Conservation (phyloP, 2,888 invertebrate genomes). For the Chalcosyrphus nemorum region DNA sequence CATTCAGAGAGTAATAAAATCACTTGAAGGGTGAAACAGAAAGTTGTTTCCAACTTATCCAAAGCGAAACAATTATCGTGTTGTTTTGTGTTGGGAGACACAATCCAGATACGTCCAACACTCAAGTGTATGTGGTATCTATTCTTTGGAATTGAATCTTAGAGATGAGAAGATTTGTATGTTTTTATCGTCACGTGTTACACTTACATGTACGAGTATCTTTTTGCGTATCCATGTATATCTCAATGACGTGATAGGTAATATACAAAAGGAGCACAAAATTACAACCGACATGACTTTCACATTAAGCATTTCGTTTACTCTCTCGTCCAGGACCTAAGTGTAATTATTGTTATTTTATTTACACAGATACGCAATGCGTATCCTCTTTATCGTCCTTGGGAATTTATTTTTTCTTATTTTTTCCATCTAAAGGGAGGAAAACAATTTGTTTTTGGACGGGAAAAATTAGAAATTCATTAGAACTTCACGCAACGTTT, state of each 20-base stretch:
- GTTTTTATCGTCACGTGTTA: background rate
- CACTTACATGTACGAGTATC: background rate
- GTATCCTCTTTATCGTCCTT: background rate
- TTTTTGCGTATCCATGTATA: background rate
- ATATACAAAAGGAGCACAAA: background rate
- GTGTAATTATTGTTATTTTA: slow-evolving; percentile 8
- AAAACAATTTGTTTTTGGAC: background rate
- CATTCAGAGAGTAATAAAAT: background rate
- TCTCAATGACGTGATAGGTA: slow-evolving; percentile 3
- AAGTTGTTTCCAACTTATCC: background rate
- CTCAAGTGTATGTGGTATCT: background rate
- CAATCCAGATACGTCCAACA: background rate
- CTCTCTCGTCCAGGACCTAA: background rate
- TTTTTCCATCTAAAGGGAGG: too few species aligned
- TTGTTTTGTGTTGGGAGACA: background rate
- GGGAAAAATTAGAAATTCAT: slow-evolving; percentile 16
- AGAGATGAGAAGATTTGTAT: background rate
- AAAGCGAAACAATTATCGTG: background rate
- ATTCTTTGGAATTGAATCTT: background rate
- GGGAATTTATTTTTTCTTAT: background rate
- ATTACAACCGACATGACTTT: background rate
- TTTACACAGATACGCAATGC: background rate
- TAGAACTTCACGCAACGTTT: slow-evolving; percentile 5
- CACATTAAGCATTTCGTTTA: background rate
- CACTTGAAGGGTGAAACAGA: background rate